These are phyloP conservation scores for Lithosia quadra DNA, from an alignment of 2,888 invertebrate genomes.

Conservation along the genomic window DNA sequence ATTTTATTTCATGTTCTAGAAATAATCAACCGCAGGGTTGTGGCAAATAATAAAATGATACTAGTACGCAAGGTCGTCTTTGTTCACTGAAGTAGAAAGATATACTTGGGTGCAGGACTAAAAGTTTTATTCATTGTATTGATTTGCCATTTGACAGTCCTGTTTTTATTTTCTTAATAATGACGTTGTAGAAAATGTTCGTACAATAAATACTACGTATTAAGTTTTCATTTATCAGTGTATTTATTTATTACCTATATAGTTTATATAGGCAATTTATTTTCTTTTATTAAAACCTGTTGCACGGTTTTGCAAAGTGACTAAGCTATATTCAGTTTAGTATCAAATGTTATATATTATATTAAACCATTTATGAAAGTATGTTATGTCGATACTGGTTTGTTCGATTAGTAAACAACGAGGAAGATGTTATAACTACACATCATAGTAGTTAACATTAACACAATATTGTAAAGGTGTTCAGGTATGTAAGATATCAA, in stretches of 20 bases:
- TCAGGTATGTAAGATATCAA: not conserved
- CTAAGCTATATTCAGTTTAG: not conserved
- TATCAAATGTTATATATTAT: not conserved
- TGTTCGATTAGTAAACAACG: no score
- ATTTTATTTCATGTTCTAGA: conserved; percentile 50
- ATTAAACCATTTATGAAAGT: no score
- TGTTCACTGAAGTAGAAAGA: conserved; percentile 81
- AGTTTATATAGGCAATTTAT: not conserved
- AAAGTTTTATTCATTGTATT: conserved; percentile 24
- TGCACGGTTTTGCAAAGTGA: not conserved
- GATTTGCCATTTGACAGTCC: conserved; percentile 21
- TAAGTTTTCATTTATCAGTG: not conserved
- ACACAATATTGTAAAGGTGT: not conserved
- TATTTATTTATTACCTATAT: not conserved
- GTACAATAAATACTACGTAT: not conserved
- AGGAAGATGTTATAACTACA: not conserved
- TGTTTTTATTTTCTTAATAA: conserved; percentile 6
- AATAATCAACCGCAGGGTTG: conserved; percentile 73
- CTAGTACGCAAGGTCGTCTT: conserved; percentile 76
- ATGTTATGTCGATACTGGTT: no score
- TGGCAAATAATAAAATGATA: conserved; percentile 80
- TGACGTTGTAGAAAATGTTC: not conserved
- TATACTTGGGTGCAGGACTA: conserved; percentile 61
- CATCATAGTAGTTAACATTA: not conserved
- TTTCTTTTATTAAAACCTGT: not conserved